Base-by-base conservation (phyloP, 2,888 invertebrate species). In the Pollenia labialis region DNA sequence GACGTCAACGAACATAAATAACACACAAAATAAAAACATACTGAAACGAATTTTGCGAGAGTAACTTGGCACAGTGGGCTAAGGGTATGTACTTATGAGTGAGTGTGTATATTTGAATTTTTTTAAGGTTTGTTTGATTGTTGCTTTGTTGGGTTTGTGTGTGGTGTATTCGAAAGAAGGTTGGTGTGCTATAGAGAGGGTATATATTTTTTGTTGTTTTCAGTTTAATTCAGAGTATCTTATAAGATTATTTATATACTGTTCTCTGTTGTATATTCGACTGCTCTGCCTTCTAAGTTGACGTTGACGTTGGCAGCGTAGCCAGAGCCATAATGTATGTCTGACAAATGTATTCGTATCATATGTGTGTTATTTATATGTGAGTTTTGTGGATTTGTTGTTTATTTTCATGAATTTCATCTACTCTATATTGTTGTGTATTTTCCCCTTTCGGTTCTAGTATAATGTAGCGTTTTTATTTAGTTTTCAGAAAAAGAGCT, bases 211-310 rank as follows among this genome's bases (percentile, higher is more conserved):
- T 88, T 66, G 46, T 52, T 75, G 80, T 54, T 58, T 60, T 80
- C 72, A 40, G 46, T 71, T 58, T 58, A 85, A 87, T 81, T 84
- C 80, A 85, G 88, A 89, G 90, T 91, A 90, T 91, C 92, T 92
- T 92, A 92, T 90, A 91, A 91, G 90, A 92, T 91, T 92, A 91
- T 92, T 91, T 91, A 91, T 91, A 89, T 90, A 91, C 90, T 91
- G 89, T 86, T 88, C 64, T 85, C 54, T 64, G 79, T 48, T 66
- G 54, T 56, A 62, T 44, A 54, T 81, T 32, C 56, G 62, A 68
- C 76, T 62, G 68, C 77, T 50, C 69, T 74, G 75, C 12, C 42
- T 23, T 50, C n/a, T 23, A 7, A 52, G 62, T 69, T 40, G 23
- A 42, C 69, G 46, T 42, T 23, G 54, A 56, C 84, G 74, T 12